Evolutionary conservation across 1,140 invertebrate species (phyloP).

Genomic region (Drosophila lacteicornis): DNA sequence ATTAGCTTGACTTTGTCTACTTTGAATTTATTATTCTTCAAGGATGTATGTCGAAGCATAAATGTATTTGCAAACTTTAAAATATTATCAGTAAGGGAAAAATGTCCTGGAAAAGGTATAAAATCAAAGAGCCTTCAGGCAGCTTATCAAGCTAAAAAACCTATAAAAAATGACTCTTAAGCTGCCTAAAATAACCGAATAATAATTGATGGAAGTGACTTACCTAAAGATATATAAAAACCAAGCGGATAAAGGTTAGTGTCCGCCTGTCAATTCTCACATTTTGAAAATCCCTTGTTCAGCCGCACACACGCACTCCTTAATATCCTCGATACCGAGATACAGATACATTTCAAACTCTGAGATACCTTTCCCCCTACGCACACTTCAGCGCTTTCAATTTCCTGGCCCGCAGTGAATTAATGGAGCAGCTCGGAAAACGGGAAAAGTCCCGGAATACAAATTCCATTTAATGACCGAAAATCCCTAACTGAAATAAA

Average conservation of each 20-base stretch:
- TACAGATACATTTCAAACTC: constrained; percentile 29
- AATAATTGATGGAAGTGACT: constrained; percentile 38
- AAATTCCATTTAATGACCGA: constrained; percentile 74
- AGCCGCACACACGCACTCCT: neutral
- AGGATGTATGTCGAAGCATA: no score
- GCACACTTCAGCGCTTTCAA: constrained; percentile 56
- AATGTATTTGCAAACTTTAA: neutral
- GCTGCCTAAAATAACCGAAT: neutral
- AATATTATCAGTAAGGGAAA: neutral
- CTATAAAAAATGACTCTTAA: neutral
- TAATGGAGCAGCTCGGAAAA: constrained; percentile 41
- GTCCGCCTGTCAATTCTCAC: constrained; percentile 10
- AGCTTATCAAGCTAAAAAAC: neutral
- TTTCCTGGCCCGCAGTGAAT: constrained; percentile 67
- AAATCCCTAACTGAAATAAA: constrained; percentile 76
- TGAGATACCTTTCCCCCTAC: constrained; percentile 8
- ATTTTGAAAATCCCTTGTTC: constrained; percentile 3
- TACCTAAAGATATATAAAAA: neutral
- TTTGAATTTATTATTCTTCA: neutral
- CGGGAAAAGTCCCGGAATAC: constrained; percentile 52
- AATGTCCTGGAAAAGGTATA: neutral
- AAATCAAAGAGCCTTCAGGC: neutral
- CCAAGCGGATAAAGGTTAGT: constrained; percentile 13
- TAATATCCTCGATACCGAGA: constrained; percentile 1
- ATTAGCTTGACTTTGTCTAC: no score